Conservation (phyloP, 1,140 invertebrate genomes). For the Teleopsis dalmanni region DNA sequence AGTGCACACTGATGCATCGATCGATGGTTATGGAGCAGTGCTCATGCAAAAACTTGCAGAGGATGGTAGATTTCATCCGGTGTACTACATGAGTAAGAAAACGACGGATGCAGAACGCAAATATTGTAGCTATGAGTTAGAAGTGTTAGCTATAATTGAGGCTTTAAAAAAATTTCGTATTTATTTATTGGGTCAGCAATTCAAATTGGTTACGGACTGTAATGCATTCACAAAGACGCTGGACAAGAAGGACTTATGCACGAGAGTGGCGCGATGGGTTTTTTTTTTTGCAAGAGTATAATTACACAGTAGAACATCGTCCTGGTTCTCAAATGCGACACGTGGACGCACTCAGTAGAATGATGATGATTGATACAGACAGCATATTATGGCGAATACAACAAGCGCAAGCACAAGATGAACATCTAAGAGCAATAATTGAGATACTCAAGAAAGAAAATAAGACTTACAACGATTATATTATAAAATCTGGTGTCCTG, state of each 20-base stretch:
- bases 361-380: constrained; percentile 28
- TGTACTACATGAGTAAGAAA: constrained; percentile 23
- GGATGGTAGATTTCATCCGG: constrained; percentile 21
- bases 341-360: constrained; percentile 32
- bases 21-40: constrained; percentile 18
- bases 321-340: constrained; percentile 19
- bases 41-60: constrained; percentile 7
- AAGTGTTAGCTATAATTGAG: constrained; percentile 23
- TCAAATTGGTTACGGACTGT: constrained; percentile 23
- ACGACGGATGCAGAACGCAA: constrained; percentile 24
- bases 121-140: constrained; percentile 27
- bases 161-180: constrained; percentile 21
- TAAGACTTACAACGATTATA: not conserved
- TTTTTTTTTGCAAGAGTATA: constrained; percentile 28
- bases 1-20: constrained; percentile 21
- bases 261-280: constrained; percentile 21
- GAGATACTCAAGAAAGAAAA: constrained; percentile 1
- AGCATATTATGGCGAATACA: constrained; percentile 11
- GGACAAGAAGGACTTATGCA: constrained; percentile 9
- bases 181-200: constrained; percentile 22
- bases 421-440: not conserved
- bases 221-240: constrained; percentile 11
- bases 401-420: constrained; percentile 12
- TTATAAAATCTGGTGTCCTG: too few species aligned
- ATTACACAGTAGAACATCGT: constrained; percentile 24